Conservation (phyloP, 2,113 vertebrate genomes). For the Protobothrops flavoviridis region DNA sequence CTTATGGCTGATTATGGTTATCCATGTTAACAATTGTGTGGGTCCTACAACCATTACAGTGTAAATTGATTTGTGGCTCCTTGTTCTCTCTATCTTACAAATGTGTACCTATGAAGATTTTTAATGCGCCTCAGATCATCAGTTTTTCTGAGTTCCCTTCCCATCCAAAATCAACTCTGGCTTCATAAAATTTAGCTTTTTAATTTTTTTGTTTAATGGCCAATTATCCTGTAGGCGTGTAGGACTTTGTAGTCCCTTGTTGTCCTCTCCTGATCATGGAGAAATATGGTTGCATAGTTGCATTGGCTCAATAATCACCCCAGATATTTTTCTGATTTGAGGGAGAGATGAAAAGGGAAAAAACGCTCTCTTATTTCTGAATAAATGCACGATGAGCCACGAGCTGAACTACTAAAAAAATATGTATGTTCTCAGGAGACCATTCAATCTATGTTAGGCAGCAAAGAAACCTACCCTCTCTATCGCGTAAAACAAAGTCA, state of each 20-base stretch:
- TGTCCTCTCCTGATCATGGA: background rate
- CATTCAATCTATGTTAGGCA: background rate
- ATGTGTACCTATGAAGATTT: background rate
- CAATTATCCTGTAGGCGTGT: background rate
- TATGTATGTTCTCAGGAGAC: background rate
- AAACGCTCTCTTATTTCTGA: background rate
- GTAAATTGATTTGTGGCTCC: background rate
- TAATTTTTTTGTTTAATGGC: background rate
- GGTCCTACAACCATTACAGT: background rate
- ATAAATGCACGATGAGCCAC: too few species aligned
- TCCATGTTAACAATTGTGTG: background rate
- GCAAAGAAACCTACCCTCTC: background rate
- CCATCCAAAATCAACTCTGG: background rate
- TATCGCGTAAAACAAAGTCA: background rate
- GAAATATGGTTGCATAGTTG: background rate
- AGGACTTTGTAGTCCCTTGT: background rate
- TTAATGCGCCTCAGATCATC: background rate
- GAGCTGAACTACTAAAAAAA: background rate
- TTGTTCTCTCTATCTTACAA: background rate
- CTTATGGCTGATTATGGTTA: background rate
- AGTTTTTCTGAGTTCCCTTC: background rate
- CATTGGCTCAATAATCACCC: background rate
- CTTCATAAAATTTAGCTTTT: background rate
- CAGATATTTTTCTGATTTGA: background rate
- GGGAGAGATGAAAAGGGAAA: background rate